Evolutionary conservation across 2,113 vertebrate species (phyloP).

Genomic region (Oncorhynchus gorbuscha): DNA sequence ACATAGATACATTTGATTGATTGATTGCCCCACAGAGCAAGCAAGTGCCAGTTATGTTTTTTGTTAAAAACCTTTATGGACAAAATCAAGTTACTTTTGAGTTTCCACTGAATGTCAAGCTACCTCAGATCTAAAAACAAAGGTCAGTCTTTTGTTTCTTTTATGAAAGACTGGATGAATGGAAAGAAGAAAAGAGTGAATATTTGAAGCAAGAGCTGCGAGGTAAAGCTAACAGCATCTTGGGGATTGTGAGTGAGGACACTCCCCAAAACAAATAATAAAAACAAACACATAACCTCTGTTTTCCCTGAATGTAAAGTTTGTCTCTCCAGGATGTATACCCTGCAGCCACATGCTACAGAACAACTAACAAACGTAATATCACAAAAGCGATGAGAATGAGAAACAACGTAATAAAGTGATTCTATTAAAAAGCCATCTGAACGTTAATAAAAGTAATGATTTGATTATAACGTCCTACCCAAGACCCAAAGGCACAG

Average conservation of each 20-base stretch:
- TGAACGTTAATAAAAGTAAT: constrained; percentile 79
- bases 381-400: constrained; percentile 55
- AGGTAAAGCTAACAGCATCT: background rate
- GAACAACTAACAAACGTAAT: constrained; percentile 59
- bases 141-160: background rate
- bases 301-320: constrained; percentile 33
- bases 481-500: constrained; percentile 54
- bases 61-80: background rate
- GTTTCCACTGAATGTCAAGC: background rate
- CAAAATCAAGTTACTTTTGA: background rate
- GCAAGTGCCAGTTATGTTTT: too few relatives aligned
- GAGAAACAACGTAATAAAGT: constrained; percentile 74
- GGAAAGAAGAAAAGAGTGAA: background rate
- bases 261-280: constrained; percentile 52
- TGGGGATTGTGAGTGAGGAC: background rate
- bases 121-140: background rate
- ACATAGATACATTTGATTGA: background rate
- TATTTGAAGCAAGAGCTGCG: background rate
- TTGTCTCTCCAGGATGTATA: constrained; percentile 20
- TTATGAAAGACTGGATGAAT: background rate
- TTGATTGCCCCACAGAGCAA: background rate
- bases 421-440: constrained; percentile 80
- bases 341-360: constrained; percentile 46
- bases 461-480: constrained; percentile 68
- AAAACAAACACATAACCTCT: constrained; percentile 25